These are phyloP conservation scores for Chiroxiphia lanceolata DNA, from an alignment of 2,797 vertebrate genomes.

Conservation along the genomic window DNA sequence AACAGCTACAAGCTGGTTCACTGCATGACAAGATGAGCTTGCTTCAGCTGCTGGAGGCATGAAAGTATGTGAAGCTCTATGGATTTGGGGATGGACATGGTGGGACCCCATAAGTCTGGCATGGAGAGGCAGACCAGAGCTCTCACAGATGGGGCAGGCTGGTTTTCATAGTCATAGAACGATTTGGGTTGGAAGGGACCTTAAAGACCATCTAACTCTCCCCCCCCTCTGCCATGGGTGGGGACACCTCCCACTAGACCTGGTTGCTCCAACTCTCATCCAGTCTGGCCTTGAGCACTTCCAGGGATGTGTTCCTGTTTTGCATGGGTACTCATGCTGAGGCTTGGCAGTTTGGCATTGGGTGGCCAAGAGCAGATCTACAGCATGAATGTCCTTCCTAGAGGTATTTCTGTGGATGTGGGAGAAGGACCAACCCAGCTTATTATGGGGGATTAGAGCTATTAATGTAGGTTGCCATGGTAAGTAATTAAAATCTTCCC, in stretches of 20 bases:
- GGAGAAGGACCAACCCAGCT: not conserved
- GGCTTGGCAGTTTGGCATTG: accelerated
- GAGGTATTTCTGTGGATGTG: not conserved
- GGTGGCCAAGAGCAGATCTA: not conserved
- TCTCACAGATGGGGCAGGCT: not conserved
- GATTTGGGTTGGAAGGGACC: not conserved
- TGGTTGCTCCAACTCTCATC: not conserved
- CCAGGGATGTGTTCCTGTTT: not conserved
- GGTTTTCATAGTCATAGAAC: not conserved
- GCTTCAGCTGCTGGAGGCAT: not conserved
- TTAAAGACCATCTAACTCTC: not conserved
- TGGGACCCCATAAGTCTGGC: not conserved
- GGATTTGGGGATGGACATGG: not conserved
- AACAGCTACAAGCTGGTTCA: not conserved
- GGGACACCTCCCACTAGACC: not conserved
- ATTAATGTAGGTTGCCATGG: slow-evolving; percentile 44
- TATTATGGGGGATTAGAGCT: not conserved
- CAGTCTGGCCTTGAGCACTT: not conserved
- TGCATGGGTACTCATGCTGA: accelerated
- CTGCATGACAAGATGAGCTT: not conserved
- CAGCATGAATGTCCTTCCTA: not conserved
- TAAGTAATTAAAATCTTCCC: slow-evolving; percentile 57
- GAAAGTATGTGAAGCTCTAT: not conserved
- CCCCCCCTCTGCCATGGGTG: not conserved
- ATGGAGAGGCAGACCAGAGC: not conserved